phyloP scores from a whole-genome alignment of 2,113 vertebrate species.

The Aleadryas rufinucha region DNA sequence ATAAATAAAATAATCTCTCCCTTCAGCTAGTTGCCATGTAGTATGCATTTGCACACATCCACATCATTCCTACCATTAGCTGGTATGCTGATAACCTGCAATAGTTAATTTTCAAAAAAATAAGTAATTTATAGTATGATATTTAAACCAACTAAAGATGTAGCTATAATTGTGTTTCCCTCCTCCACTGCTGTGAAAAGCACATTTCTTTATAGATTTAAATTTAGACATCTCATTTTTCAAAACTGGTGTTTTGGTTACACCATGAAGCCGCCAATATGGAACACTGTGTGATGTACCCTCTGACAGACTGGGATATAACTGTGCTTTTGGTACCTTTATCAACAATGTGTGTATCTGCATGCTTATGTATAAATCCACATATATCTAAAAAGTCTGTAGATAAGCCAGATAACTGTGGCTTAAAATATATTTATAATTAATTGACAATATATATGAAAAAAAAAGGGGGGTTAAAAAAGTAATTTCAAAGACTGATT shows the following conservation, averaged over 20 bases:
- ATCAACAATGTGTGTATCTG: background rate
- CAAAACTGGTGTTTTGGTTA: background rate
- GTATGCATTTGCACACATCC: background rate
- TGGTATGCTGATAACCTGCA: background rate
- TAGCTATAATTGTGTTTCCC: background rate
- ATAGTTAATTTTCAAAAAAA: background rate
- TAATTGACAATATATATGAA: background rate
- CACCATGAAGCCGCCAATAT: background rate
- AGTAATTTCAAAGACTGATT: background rate
- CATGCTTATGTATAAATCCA: background rate
- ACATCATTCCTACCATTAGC: background rate
- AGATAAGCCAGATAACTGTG: background rate
- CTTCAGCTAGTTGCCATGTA: background rate
- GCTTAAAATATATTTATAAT: background rate
- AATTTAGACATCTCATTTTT: background rate
- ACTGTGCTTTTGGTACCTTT: background rate
- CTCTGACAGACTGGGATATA: background rate
- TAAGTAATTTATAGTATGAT: background rate
- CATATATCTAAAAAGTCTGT: background rate
- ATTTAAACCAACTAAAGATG: background rate
- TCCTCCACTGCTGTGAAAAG: background rate
- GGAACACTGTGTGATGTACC: rapidly evolving
- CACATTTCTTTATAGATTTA: background rate
- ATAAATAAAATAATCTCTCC: background rate
- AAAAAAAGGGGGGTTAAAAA: background rate